phyloP scores from a whole-genome alignment of 2,888 invertebrate genomes.

The Agonopterix arenella region DNA sequence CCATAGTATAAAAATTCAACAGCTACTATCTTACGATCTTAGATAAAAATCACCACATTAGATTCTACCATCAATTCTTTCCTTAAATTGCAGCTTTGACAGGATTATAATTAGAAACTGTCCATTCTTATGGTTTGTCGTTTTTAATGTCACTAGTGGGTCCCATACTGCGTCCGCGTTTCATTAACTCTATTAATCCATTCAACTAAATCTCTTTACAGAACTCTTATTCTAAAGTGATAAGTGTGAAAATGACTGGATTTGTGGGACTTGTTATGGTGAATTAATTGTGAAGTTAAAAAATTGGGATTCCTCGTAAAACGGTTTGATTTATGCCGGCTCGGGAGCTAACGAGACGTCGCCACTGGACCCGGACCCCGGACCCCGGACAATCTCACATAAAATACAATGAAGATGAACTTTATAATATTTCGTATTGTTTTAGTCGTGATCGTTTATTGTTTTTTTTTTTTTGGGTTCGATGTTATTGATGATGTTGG shows the following conservation, averaged over 20 bases:
- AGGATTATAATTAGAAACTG: conserved; percentile 76
- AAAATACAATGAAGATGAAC: too few relatives aligned
- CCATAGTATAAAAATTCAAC: conserved; percentile 46
- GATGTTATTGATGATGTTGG: too few relatives aligned
- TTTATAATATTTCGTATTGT: background rate
- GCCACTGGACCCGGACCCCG: conserved; percentile 42
- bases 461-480: too few relatives aligned
- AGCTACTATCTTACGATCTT: conserved; percentile 55
- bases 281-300: conserved; percentile 42
- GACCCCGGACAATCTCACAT: too few relatives aligned
- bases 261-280: too few relatives aligned
- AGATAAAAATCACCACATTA: conserved; percentile 59
- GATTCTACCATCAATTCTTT: conserved; percentile 70
- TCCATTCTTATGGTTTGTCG: conserved; percentile 69
- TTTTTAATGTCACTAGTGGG: conserved; percentile 73
- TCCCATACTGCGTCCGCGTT: conserved; percentile 75
- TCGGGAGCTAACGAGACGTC: conserved; percentile 69
- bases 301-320: conserved; percentile 71
- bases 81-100: conserved; percentile 68
- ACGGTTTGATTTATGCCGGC: conserved; percentile 70
- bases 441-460: background rate
- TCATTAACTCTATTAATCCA: conserved; percentile 47
- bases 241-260: too few relatives aligned
- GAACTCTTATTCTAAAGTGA: too few relatives aligned
- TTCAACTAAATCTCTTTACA: too few relatives aligned